Evolutionary conservation across 2,888 invertebrate species (phyloP).

Genomic region (Hylaea fasciaria): DNA sequence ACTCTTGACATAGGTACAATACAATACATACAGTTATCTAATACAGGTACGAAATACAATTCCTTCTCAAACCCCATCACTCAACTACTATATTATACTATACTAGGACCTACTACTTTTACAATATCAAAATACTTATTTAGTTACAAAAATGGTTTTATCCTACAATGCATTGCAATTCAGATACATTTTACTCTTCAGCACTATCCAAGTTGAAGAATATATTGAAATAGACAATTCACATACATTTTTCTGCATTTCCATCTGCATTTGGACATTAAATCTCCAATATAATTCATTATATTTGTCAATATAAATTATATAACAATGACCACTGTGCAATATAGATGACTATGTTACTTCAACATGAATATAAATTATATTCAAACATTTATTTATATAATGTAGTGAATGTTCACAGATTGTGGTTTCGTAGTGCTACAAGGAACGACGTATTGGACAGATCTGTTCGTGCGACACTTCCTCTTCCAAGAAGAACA

Average conservation of each 20-base stretch:
- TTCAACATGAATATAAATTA: too few relatives aligned
- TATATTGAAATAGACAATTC: too few relatives aligned
- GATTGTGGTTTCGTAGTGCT: conserved; percentile 96
- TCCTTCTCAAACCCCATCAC: conserved; percentile 20
- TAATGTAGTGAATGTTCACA: conserved; percentile 61
- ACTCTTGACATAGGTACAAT: conserved; percentile 22
- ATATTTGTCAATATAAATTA: neutral
- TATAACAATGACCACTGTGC: conserved; percentile 2
- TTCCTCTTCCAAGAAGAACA: conserved; percentile 96
- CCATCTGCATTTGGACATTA: too few relatives aligned
- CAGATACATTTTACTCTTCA: too few relatives aligned
- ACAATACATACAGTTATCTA: too few relatives aligned
- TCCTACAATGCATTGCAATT: neutral
- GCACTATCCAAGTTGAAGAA: too few relatives aligned
- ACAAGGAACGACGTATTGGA: conserved; percentile 98
- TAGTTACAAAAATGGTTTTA: conserved; percentile 3
- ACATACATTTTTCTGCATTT: too few relatives aligned
- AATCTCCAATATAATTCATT: neutral
- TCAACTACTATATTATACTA: conserved; percentile 26
- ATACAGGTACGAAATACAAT: conserved; percentile 33
- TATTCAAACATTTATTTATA: conserved; percentile 1
- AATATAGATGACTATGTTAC: neutral
- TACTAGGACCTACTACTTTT: conserved; percentile 34
- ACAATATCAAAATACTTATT: conserved; percentile 8
- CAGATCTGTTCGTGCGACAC: conserved; percentile 96